Percentiles rank a stretch among this genome's conserved stretches.
These are phyloP conservation scores for Acrocephalus arundinaceus DNA, from an alignment of 2,113 vertebrate species.

Conservation along the genomic window DNA sequence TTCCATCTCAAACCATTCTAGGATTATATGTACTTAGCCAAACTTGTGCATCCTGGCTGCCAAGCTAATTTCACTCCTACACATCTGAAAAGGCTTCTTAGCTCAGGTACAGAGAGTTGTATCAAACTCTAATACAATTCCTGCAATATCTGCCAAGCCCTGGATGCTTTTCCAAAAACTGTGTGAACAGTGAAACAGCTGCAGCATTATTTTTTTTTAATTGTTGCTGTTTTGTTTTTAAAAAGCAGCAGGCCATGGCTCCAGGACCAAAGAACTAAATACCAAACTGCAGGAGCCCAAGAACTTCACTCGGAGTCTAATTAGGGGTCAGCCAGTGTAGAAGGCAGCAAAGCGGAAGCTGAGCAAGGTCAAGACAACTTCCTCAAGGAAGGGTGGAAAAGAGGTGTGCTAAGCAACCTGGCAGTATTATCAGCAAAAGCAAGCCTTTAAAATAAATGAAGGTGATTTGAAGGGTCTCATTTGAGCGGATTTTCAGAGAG, in stretches of 20 bases:
- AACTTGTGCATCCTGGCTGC: background rate
- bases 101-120: background rate
- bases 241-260: background rate
- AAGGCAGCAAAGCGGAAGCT: background rate
- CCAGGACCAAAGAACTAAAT: background rate
- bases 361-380: conserved; percentile 9
- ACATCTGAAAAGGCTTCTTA: background rate
- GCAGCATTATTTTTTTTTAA: background rate
- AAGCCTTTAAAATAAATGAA: conserved; percentile 61
- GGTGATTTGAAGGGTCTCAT: conserved; percentile 63
- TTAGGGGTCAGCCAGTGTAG: background rate
- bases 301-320: background rate
- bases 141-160: background rate
- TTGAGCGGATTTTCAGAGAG: conserved; percentile 54
- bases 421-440: conserved; percentile 22
- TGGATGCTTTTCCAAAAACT: background rate
- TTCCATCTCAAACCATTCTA: background rate
- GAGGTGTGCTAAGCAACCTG: conserved; percentile 16
- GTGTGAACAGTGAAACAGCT: background rate
- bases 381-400: background rate
- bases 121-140: background rate
- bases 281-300: background rate
- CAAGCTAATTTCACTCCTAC: background rate
- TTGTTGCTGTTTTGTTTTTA: background rate
- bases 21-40: background rate